A percentile compares a stretch with the other conserved stretches of the same genome.
Evolutionary conservation across 2,113 vertebrate genomes (phyloP).

Genomic region (Dissostichus mawsoni): DNA sequence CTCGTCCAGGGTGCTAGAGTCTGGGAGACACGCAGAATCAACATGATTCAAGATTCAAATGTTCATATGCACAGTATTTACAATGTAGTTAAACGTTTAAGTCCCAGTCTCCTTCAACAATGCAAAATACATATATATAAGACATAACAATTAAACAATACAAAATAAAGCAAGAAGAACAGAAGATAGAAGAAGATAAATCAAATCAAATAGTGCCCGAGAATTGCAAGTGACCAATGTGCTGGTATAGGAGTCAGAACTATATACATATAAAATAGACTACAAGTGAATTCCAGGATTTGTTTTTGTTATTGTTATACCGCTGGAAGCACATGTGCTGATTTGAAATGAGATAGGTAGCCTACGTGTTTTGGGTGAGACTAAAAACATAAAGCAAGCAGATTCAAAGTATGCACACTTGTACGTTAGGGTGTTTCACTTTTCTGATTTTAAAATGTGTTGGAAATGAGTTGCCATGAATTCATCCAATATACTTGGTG

Average conservation of each 20-base stretch:
- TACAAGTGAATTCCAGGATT: not conserved
- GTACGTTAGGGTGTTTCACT: not conserved
- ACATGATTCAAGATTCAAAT: not conserved
- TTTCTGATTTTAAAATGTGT: not conserved
- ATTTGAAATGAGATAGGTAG: not conserved
- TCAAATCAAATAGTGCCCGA: too few relatives aligned
- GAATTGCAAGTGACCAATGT: too few relatives aligned
- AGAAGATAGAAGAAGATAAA: too few relatives aligned
- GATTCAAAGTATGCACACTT: not conserved
- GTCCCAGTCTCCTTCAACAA: too few relatives aligned
- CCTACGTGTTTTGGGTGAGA: not conserved
- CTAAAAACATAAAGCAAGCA: not conserved
- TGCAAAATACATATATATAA: too few relatives aligned
- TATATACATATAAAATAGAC: too few relatives aligned
- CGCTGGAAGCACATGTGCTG: not conserved
- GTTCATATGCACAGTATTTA: too few relatives aligned
- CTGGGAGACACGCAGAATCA: conserved; percentile 57
- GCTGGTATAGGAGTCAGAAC: too few relatives aligned
- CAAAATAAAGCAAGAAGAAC: too few relatives aligned
- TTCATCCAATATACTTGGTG: not conserved
- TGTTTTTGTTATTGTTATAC: not conserved
- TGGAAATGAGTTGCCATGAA: not conserved
- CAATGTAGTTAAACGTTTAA: too few relatives aligned
- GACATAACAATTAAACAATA: too few relatives aligned
- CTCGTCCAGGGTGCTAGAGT: conserved; percentile 80